These are phyloP conservation scores for Platalea minor DNA, from an alignment of 2,797 vertebrate genomes.

Conservation along the genomic window DNA sequence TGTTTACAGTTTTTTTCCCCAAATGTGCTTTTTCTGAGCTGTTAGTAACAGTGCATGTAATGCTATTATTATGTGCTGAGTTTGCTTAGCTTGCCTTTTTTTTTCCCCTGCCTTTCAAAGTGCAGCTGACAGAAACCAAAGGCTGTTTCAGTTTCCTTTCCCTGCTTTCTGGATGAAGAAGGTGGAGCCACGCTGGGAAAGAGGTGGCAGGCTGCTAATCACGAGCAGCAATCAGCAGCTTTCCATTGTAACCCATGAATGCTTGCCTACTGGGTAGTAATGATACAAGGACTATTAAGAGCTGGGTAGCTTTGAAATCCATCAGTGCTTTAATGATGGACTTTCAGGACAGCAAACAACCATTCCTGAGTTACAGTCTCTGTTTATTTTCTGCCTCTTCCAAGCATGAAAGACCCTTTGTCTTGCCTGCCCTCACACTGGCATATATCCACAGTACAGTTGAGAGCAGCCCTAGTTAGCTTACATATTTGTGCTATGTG, in stretches of 20 bases:
- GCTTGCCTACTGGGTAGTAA: not conserved
- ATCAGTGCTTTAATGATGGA: rapidly evolving
- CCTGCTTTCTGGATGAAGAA: not conserved
- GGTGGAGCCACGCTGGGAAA: not conserved
- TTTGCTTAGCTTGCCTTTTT: not conserved
- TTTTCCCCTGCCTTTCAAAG: not conserved
- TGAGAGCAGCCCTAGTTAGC: not conserved
- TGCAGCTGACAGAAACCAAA: not conserved
- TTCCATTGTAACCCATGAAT: not conserved
- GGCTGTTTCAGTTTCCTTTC: not conserved
- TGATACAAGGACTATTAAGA: not conserved
- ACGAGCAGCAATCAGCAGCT: not conserved
- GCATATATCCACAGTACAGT: not conserved
- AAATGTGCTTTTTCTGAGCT: not conserved
- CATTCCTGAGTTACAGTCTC: not conserved
- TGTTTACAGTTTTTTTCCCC: not conserved
- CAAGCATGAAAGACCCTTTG: not conserved
- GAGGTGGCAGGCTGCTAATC: not conserved
- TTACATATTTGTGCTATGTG: not conserved
- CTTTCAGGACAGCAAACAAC: not conserved
- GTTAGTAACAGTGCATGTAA: not conserved
- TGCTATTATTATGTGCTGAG: not conserved
- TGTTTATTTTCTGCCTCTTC: not conserved
- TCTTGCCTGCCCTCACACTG: not conserved
- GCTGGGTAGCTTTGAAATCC: not conserved